Evolutionary conservation across 1,140 invertebrate genomes (phyloP), one percentile per base, ranked within the genome.

Genomic region (Oryzaephilus surinamensis): DNA sequence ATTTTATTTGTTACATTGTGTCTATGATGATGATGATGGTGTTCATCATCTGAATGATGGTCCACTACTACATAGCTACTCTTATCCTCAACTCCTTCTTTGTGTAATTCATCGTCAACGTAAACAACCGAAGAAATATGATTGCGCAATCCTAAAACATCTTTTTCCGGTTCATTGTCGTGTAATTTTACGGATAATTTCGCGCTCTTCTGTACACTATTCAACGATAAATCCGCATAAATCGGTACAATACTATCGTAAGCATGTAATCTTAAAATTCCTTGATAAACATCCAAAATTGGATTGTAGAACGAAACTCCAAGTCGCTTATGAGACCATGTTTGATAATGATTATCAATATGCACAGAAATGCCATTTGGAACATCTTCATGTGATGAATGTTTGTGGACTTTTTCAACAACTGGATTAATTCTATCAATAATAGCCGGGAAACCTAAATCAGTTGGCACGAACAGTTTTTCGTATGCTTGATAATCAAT

Each of bases 401-500:
- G 52, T 0, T 55, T 29, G 13, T 46, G 44, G 46, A 2, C 56
- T 3, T 23, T 58, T 54, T 46, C 32, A 2, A 49, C 34, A 0
- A 29, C 27, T 1, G 64, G 63, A 8, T 59, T 43, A 27, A 46
- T 42, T 5, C 54, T 58, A 12, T 54, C 45, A 23, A 65, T 42
- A 2, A 59, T 8, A 11, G 53, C 55, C 5, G 61, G 61, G 14
- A 69, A 36, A 38, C 67, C 67, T n/a, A 66, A 54, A 18, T 66
- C 64, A 6, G 60, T 66, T 0, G 63, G 47, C 11, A 66, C 34
- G 7, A 55, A 10, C 4, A 20, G 16, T 41, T 21, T 33, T 15
- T 27, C 20, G 19, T 41, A 41, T 24, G 15, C 12, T n/a, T 41
- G n/a, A 20, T 41, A 41, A 8, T 5, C 10, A 5, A 38, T 20